Evolutionary conservation across 2,113 vertebrate genomes (phyloP).

Genomic region (zebrafish (Danio rerio)): DNA sequence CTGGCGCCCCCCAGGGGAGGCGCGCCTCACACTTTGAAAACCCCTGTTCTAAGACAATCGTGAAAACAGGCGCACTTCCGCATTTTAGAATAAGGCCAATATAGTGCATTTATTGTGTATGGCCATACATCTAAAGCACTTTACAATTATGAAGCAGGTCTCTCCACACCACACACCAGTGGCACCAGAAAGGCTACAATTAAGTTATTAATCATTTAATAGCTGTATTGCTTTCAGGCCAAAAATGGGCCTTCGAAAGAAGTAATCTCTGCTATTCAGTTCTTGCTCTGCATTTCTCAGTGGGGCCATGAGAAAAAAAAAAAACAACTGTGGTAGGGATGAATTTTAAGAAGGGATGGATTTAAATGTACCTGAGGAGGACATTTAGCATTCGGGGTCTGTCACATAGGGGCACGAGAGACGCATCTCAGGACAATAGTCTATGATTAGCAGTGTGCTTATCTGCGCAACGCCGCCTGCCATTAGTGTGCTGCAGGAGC

Average conservation of each 20-base stretch:
- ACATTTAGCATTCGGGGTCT: conserved; percentile 24
- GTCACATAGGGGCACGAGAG: background rate
- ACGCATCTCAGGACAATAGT: conserved; percentile 36
- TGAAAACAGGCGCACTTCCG: too few species aligned
- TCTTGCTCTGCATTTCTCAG: conserved; percentile 15
- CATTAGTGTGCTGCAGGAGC: conserved; percentile 54
- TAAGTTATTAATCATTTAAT: background rate
- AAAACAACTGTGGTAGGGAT: background rate
- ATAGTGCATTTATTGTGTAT: too few species aligned
- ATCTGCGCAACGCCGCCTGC: conserved; percentile 30
- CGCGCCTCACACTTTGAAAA: too few species aligned
- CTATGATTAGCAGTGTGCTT: conserved; percentile 49
- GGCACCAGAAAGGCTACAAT: too few species aligned
- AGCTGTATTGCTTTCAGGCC: conserved; percentile 2
- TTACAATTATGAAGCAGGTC: too few species aligned
- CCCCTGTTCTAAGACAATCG: too few species aligned
- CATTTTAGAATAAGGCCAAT: too few species aligned
- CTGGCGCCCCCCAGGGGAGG: too few species aligned
- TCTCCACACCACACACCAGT: too few species aligned
- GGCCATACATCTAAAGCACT: too few species aligned
- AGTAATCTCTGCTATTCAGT: background rate
- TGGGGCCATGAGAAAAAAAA: background rate
- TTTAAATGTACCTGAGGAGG: conserved; percentile 15
- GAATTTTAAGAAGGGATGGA: background rate
- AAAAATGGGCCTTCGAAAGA: background rate